Evolutionary conservation across 2,888 invertebrate genomes (phyloP).

Genomic region (Lamellibrachia columna): DNA sequence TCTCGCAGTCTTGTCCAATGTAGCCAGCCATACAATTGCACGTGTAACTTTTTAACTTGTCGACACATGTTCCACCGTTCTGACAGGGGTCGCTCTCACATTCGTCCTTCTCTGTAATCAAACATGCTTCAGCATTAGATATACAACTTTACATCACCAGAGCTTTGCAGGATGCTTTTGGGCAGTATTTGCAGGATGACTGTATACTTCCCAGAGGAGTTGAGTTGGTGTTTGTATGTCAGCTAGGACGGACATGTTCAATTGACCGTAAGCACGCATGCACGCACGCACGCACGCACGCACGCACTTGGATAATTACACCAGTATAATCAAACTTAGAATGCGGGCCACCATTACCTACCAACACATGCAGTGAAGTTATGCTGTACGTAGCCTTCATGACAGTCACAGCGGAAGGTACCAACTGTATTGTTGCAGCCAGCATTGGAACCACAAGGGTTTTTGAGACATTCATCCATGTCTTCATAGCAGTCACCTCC

Average conservation of each 20-base stretch:
- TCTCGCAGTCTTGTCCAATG: not conserved
- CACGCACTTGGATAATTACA: too few relatives aligned
- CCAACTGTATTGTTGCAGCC: not conserved
- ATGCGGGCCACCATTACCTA: not conserved
- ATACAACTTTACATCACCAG: too few relatives aligned
- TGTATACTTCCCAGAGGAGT: too few relatives aligned
- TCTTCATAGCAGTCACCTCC: not conserved
- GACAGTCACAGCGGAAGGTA: conserved; percentile 12
- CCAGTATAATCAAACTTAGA: too few relatives aligned
- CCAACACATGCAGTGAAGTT: not conserved
- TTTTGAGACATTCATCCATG: not conserved
- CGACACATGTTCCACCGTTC: not conserved
- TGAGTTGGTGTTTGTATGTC: too few relatives aligned
- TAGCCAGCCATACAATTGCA: not conserved
- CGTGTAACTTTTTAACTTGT: not conserved
- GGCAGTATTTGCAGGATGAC: too few relatives aligned
- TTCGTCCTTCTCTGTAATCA: not conserved
- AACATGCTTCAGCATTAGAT: not conserved
- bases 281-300: too few relatives aligned
- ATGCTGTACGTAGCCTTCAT: not conserved
- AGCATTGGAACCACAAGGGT: not conserved
- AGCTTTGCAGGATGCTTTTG: too few relatives aligned
- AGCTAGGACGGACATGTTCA: too few relatives aligned
- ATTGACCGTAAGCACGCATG: too few relatives aligned
- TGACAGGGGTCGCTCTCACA: not conserved